Evolutionary conservation across 2,113 vertebrate genomes (phyloP).

Genomic region (Sitta europaea): DNA sequence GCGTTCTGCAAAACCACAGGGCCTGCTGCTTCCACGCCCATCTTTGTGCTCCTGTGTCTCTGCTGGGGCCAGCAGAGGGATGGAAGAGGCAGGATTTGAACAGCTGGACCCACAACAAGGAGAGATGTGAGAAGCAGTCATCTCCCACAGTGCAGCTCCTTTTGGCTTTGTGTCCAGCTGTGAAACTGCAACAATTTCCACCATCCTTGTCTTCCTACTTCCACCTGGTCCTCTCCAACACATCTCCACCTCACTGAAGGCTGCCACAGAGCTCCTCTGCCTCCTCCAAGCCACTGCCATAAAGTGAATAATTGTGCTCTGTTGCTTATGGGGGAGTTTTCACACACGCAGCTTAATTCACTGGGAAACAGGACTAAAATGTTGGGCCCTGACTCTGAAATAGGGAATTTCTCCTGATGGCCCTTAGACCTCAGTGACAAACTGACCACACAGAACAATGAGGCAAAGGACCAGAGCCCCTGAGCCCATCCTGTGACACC

Average conservation of each 20-base stretch:
- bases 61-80: background rate
- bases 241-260: background rate
- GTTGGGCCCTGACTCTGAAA: background rate
- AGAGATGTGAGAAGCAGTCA: background rate
- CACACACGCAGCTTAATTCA: background rate
- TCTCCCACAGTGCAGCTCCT: background rate
- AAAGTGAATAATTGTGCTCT: background rate
- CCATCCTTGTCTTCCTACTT: background rate
- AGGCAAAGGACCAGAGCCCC: background rate
- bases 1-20: background rate
- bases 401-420: background rate
- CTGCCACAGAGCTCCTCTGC: background rate
- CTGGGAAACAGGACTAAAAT: background rate
- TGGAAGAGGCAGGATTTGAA: background rate
- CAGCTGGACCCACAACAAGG: background rate
- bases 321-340: background rate
- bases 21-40: background rate
- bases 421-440: background rate
- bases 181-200: background rate
- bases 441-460: rapidly evolving
- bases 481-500: background rate
- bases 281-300: background rate
- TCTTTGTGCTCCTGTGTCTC: background rate
- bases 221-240: background rate
- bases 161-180: background rate